Evolutionary conservation across 2,797 vertebrate species (phyloP).

Genomic region (Pygocentrus nattereri): DNA sequence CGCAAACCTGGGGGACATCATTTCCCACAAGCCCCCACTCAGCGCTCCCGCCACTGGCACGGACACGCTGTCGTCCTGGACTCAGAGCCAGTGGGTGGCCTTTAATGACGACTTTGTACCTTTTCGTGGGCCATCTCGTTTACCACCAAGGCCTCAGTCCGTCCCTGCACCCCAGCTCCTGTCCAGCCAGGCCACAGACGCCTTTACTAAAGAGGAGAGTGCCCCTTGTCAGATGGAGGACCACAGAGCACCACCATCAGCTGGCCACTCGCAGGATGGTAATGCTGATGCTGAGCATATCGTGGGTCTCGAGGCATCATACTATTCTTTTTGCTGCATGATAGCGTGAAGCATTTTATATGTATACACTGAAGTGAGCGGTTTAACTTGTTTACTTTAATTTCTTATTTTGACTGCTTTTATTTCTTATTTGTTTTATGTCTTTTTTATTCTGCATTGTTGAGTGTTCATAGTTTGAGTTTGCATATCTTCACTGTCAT

Average conservation of each 20-base stretch:
- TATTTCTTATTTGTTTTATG: not conserved
- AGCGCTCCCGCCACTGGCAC: slow-evolving; percentile 61
- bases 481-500: not conserved
- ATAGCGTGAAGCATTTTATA: slow-evolving; percentile 30
- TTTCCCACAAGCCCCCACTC: slow-evolving; percentile 65
- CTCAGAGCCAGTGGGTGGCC: slow-evolving; percentile 85
- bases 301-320: slow-evolving; percentile 40
- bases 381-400: slow-evolving; percentile 21
- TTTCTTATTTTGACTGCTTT: not conserved
- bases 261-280: slow-evolving; percentile 69
- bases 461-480: not conserved
- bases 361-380: not conserved
- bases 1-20: slow-evolving; percentile 60
- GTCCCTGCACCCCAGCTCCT: slow-evolving; percentile 68
- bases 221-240: slow-evolving; percentile 64
- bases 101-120: slow-evolving; percentile 79
- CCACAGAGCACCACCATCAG: slow-evolving; percentile 63
- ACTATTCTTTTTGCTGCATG: slow-evolving; percentile 58
- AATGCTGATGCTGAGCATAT: slow-evolving; percentile 66
- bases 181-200: slow-evolving; percentile 77
- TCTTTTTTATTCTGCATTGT: not conserved
- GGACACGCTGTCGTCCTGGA: slow-evolving; percentile 74
- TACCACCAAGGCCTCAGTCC: slow-evolving; percentile 65
- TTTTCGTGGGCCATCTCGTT: slow-evolving; percentile 54
- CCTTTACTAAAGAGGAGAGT: slow-evolving; percentile 72